Base-by-base conservation (phyloP, 2,113 vertebrate genomes). In the Neodon shergylaensis region DNA sequence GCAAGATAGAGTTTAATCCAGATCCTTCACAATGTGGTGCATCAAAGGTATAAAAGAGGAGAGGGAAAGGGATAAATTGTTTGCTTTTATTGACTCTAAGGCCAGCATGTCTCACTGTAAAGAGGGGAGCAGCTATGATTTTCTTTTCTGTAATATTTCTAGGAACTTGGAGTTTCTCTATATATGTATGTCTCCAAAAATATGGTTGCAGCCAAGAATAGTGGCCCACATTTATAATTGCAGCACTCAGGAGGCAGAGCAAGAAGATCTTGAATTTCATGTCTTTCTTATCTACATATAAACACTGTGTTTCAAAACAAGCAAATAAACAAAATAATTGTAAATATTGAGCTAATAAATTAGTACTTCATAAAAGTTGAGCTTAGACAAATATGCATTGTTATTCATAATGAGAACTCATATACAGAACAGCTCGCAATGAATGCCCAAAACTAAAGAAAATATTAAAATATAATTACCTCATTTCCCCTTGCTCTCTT, bases 311-410 rank as follows among this genome's bases (percentile, higher is more conserved):
- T 87, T 26, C 33, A 47, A 86, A 63, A 47, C 81, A 85, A 33
- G 31, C 10, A 81, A 44, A 65, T 28, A 85, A 66, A 19, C 19
- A 86, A 36, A 58, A 58, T 90, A n/a, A 33, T 90, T 93, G 21
- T 47, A 91, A 97, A 63, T 74, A 58, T 49, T 81, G 95, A 54
- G 8, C 21, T 84, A 39, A 49, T 52, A 93, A 76, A 68, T 88
- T 74, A 77, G 58, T n/a, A 79, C 73, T 76, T 39, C 85, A 61
- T 33, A 47, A 65, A 82, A 91, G 22, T 21, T n/a, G 66, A 76
- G 66, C 73, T 61, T 61, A 42, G 52, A 66, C 13, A 87, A 70
- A 10, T 89, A 42, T 26, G 36, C 24, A 49, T 44, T 73, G 36
- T 8, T 84, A 65, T 66, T 78, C 13, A 39, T 47, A 92, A 82